Base-by-base conservation (phyloP, 2,888 invertebrate species). In the Plebejus argus region DNA sequence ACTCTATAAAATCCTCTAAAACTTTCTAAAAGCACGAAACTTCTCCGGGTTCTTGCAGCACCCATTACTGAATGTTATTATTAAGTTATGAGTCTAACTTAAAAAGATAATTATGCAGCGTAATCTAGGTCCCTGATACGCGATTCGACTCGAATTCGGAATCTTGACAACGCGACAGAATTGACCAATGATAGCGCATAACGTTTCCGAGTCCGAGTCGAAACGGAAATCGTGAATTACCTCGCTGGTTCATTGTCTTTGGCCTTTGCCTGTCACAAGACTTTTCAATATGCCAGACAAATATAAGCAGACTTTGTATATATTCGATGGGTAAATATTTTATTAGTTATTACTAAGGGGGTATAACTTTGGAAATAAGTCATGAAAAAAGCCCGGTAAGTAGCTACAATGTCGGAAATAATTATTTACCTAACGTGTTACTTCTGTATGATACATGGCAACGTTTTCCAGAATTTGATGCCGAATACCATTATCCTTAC, bases 401-500 rank as follows among this genome's bases (percentile, higher is more conserved):
- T 39, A 39, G 2, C 61, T 23, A 61, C 61, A 3, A 20, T 61
- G 20, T 49, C 4, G 10, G 20, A 10, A 61, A 58, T 23, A 10
- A 3, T 20, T 20, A 20, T 58, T 58, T 58, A 20, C 56, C 5
- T 56, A 56, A 53, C 4, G 56, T 56, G 56, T 18, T 56, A n/a
- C 56, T 56, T 8, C 3, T 10, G 10, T 23, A 7, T 23, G 4
- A 20, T 8, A 56, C 7, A 20, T 23, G 8, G 23, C 61, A 39
- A 71, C 39, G 71, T 71, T 39, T 71, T 71, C 71, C 71, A 71
- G 71, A 71, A 8, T 71, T 71, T 10, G 71, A 71, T 71, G 39
- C 39, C 71, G 71, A 71, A 33, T 35, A 39, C 12, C 1, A 35
- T 71, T 20, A 8, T 39, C 71, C 70, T 70, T 7, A 15, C 8